Evolutionary conservation across 2,888 invertebrate species (phyloP), one percentile per base, ranked within the genome.

Genomic region (Micoletzkya japonica): DNA sequence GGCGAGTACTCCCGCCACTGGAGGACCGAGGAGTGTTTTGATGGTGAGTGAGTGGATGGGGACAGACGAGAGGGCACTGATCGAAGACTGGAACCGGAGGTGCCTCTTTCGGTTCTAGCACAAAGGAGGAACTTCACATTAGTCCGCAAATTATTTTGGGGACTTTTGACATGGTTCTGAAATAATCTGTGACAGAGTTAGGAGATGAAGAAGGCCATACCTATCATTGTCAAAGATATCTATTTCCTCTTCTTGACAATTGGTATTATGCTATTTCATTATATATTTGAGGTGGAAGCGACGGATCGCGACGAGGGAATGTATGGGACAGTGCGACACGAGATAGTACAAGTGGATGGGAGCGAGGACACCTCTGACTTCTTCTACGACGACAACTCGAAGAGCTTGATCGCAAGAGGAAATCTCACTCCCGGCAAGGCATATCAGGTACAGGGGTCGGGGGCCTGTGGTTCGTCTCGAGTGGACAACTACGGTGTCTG

Each of bases 361-460:
- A 82, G 80, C 1, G 73, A 75, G 26, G 71, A 73, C 52, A 73
- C 75, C n/a, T 34, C 28, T 32, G 32, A 50, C 24, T 85, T 85
- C 74, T 77, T 79, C 36, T 86, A 85, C 74, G 81, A 84, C 57
- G 61, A 74, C 6, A 68, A 71, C 1, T 81, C 77, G 0, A 76
- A 81, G 56, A 77, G 74, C 67, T 76, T 85, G 4, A 54, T 77
- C 37, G 83, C 82, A 1, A 75, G 76, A 28, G 82, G 81, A n/a
- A 70, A 76, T 26, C 72, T 85, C 10, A 56, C 69, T 0, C 75
- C 85, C 6, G 82, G 82, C 2, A 77, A 82, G 57, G 70, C 81
- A 54, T 85, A 83, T 69, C 82, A 82, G 70, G 77, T 81, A n/a
- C 14, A 34, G n/a, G n/a, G n/a, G n/a, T n/a, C n/a, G n/a, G n/a